Evolutionary conservation across 2,888 invertebrate genomes (phyloP), one percentile per base, ranked within the genome.

Genomic region (Ommatoiulus sabulosus): DNA sequence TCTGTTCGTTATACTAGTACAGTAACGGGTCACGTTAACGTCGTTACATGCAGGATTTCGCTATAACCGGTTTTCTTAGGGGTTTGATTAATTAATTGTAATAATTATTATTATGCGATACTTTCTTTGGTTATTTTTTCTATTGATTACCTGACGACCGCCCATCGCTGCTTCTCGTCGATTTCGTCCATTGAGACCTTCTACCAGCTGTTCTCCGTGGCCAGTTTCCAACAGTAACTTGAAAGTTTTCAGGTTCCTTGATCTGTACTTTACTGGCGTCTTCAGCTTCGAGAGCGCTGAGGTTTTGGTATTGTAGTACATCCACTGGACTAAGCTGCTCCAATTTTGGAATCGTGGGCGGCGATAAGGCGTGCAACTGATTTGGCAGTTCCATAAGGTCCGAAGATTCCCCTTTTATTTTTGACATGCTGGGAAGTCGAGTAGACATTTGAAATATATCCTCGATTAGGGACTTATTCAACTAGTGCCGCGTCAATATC

Each of bases 71-170:
- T 46, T 46, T 46, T 12, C 7, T 35, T 35, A 35, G 35, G 2
- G 35, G 35, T 35, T 35, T 35, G 35, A 0, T 35, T 35, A 35
- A 35, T 35, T 35, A 35, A 35, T 35, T 35, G 35, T 35, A 35
- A 35, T 35, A 35, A 35, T 35, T 35, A 35, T 35, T 35, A 1
- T 35, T 35, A 0, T 35, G 2, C 35, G 35, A 35, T 35, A 35
- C 35, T 0, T 35, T 35, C 35, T 35, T 35, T 35, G 35, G 35
- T 35, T 35, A 35, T 35, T 35, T 35, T 35, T 35, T 35, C 0
- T 1, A 35, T 10, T 35, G 6, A 17, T 85, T 85, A 85, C 85
- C 85, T 85, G 85, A 85, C 43, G 85, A 85, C 6, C 85, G 85
- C 4, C 85, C 85, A 44, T 85, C 85, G 35, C 43, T 5, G n/a